Evolutionary conservation across 2,888 invertebrate species (phyloP).

Genomic region (Digitonthophagus gazella): DNA sequence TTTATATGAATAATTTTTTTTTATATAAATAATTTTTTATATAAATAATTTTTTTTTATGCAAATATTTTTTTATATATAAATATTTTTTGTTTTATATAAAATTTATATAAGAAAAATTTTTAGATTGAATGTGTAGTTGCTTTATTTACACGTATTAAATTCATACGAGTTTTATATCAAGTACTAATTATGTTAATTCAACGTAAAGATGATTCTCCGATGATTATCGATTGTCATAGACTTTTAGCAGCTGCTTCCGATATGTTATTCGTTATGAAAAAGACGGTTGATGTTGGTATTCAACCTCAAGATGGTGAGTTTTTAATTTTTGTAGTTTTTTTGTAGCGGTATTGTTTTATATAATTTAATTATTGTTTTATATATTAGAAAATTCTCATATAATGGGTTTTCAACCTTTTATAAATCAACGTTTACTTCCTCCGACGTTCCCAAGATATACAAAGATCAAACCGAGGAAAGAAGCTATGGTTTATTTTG

Average conservation of each 20-base stretch:
- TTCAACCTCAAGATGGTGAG: constrained; percentile 62
- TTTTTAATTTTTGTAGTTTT: constrained; percentile 44
- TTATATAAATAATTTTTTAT: neutral
- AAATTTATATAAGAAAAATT: constrained; percentile 25
- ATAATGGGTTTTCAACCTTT: constrained; percentile 95
- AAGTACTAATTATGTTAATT: constrained; percentile 67
- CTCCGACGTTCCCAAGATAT: constrained; percentile 97
- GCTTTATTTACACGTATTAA: constrained; percentile 78
- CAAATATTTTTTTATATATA: neutral
- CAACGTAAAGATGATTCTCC: constrained; percentile 62
- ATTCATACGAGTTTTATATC: constrained; percentile 83
- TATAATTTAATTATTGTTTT: constrained; percentile 27
- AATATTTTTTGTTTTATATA: neutral
- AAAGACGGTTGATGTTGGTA: constrained; percentile 71
- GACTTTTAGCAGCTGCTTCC: constrained; percentile 73
- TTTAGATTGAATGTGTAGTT: constrained; percentile 58
- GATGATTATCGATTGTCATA: constrained; percentile 72
- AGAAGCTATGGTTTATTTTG: constrained; percentile 79
- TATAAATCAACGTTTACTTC: constrained; percentile 90
- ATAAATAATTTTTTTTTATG: neutral
- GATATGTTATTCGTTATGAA: constrained; percentile 81
- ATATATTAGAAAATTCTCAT: constrained; percentile 66
- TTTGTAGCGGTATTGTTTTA: neutral
- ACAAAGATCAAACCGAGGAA: constrained; percentile 81
- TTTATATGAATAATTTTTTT: neutral